Evolutionary conservation across 2,888 invertebrate species (phyloP).

Genomic region (Laothoe populi): DNA sequence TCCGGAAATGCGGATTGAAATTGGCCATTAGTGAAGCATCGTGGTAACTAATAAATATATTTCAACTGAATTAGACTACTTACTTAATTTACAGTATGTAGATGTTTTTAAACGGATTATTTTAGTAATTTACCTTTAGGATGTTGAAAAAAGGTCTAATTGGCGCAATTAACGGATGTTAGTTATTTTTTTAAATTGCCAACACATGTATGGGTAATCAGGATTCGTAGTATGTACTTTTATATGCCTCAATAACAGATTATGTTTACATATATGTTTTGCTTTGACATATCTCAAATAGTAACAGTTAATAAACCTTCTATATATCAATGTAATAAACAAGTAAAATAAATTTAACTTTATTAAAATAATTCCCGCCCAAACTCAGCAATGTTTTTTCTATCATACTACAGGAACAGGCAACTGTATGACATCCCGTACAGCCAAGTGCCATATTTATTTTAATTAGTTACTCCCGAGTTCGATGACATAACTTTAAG

Average conservation of each 20-base stretch:
- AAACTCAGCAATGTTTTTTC: neutral
- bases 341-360: neutral
- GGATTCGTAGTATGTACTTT: too few species aligned
- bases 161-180: constrained; percentile 1
- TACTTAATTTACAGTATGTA: too few species aligned
- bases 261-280: too few species aligned
- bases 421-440: neutral
- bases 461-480: neutral
- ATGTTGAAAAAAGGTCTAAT: too few species aligned
- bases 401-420: neutral
- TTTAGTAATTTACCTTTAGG: neutral
- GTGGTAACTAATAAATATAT: too few species aligned
- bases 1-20: too few species aligned
- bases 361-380: neutral
- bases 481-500: neutral
- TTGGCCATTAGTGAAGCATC: too few species aligned
- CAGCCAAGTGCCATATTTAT: neutral
- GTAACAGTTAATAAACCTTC: too few species aligned
- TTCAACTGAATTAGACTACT: too few species aligned
- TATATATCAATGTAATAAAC: neutral
- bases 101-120: neutral
- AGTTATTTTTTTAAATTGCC: neutral
- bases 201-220: too few species aligned
- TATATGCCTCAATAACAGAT: too few species aligned
- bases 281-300: too few species aligned